A percentile compares a stretch with the other conserved stretches of the same genome.
phyloP scores from a whole-genome alignment of 2,113 vertebrate genomes.

The Zosterops japonicus region DNA sequence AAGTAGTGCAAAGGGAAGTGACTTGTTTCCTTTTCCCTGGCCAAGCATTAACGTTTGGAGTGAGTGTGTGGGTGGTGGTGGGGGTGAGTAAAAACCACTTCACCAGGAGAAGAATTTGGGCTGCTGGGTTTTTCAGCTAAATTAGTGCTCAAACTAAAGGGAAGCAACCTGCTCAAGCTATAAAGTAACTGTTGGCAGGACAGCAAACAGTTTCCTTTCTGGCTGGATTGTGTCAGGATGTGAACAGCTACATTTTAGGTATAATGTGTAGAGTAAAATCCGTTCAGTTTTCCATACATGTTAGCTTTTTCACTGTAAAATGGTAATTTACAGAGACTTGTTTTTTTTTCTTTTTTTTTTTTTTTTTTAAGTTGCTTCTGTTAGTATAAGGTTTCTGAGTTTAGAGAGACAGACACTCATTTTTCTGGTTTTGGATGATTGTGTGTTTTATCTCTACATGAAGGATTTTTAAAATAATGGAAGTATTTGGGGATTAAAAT shows the following conservation, averaged over 20 bases:
- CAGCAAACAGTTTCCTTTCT: neutral
- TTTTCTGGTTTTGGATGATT: neutral
- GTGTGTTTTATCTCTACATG: neutral
- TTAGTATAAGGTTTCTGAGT: neutral
- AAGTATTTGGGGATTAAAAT: neutral
- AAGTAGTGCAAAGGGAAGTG: neutral
- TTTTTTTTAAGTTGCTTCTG: neutral
- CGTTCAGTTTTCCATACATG: fast-evolving
- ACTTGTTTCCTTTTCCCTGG: neutral
- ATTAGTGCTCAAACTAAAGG: neutral
- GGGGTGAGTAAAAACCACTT: neutral
- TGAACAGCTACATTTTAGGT: neutral
- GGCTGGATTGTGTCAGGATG: neutral
- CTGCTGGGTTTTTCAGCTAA: constrained; percentile 14
- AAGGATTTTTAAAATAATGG: neutral
- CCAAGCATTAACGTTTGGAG: neutral
- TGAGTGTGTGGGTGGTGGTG: neutral
- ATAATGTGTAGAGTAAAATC: neutral
- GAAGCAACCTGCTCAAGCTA: neutral
- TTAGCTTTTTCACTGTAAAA: neutral
- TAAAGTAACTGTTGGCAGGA: neutral
- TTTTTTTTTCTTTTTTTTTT: fast-evolving
- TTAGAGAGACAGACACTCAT: neutral
- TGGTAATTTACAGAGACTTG: neutral
- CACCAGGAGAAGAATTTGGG: neutral